A percentile compares a stretch with the other conserved stretches of the same genome.
Conservation (phyloP, 2,113 vertebrate species). For the Tiliqua scincoides region DNA sequence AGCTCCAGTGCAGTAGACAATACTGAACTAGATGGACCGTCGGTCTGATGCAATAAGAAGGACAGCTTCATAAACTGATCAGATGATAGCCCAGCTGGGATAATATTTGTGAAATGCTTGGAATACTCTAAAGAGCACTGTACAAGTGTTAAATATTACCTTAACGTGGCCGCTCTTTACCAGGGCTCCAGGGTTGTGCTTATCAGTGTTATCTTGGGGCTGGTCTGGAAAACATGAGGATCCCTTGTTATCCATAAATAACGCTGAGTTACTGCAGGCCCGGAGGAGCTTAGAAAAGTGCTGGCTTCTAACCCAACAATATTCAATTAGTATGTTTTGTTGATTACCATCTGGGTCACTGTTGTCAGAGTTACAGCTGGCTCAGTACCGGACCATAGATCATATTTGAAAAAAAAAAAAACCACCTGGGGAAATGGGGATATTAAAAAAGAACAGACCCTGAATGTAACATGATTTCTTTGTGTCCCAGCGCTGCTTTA, state of each 20-base stretch:
- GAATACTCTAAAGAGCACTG: neutral
- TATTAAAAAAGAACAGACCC: conserved; percentile 42
- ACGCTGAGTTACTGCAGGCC: neutral
- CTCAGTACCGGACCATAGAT: conserved; percentile 32
- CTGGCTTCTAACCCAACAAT: conserved; percentile 27
- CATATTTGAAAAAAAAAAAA: conserved; percentile 31
- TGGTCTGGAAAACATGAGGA: neutral
- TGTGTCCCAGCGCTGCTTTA: conserved; percentile 26
- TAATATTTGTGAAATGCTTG: neutral
- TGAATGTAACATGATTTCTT: neutral
- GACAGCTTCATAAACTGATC: too few relatives aligned
- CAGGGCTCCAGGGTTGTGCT: neutral
- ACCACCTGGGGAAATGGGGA: conserved; percentile 37
- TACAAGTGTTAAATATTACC: neutral
- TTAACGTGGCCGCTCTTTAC: neutral
- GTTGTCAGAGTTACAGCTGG: conserved; percentile 54
- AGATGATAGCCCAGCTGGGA: neutral
- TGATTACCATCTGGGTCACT: conserved; percentile 53
- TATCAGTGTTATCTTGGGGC: conserved; percentile 4
- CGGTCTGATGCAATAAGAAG: too few relatives aligned
- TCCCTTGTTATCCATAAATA: neutral
- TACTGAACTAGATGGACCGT: too few relatives aligned
- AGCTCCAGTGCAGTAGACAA: too few relatives aligned
- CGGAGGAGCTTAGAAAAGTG: neutral
- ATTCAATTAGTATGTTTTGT: conserved; percentile 54